Base-by-base conservation (phyloP, 92 coral and sea anemone genomes). In the Phymanthus crucifer region DNA sequence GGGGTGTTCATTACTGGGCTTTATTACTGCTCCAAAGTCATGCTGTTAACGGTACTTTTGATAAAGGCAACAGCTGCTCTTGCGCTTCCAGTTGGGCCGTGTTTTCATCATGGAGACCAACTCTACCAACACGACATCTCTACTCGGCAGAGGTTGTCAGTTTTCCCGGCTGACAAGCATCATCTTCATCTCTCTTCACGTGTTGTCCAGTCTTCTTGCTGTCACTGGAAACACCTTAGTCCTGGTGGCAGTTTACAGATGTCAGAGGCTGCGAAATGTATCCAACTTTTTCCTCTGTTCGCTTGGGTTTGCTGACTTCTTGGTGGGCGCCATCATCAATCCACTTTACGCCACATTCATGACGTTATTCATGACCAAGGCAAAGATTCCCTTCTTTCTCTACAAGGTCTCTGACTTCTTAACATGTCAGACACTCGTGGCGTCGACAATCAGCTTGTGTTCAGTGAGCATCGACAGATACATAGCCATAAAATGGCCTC, bases 281-380 rank as follows among this genome's bases (percentile, higher is more conserved):
- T 76, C 80, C 43, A 76, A 76, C 26, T 37, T 50, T 50, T 32
- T 76, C 26, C n/a, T 76, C 10, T 76, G 80, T 57, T 76, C 80
- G 27, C 64, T 76, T 32, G 80, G 69, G 7, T 27, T 48, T 32
- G 80, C 80, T n/a, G 80, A 76, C 45, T 40, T 76, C 16, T 32
- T 76, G 40, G 80, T 76, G 23, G 80, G 80, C 19, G 34, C 64
- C 38, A 40, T 76, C 33, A 61, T 48, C 13, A 50, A 65, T 48
- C 68, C 80, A 33, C 47, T 76, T 19, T 76, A 76, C 48, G 58
- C 69, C 26, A 76, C 70, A 17, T 32, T 56, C 24, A 65, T 76
- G 37, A 71, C 43, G 6, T 13, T 76, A 3, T 21, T 24, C n/a
- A 34, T 57, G 24, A 56, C 37, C 31, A 21, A 32, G 2, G 71